Evolutionary conservation across 2,797 vertebrate species (phyloP), one percentile per base, ranked within the genome.

Genomic region (Chloroceryle inda): DNA sequence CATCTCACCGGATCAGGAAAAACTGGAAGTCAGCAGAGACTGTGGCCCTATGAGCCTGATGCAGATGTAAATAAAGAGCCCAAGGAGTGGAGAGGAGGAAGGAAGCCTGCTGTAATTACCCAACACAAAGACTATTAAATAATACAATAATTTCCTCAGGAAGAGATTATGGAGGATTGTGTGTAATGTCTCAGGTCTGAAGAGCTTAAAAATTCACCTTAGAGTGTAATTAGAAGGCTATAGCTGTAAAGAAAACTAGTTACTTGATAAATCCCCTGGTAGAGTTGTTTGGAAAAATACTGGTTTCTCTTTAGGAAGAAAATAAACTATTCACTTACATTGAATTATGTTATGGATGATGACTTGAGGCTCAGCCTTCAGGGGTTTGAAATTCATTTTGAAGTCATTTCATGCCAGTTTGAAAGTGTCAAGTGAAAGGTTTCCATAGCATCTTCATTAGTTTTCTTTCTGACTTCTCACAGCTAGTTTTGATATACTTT

Each of bases 161-260:
- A 97, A 95, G 77, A 93, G 88, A 95, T 95, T 97, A 96, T 38
- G 72, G 77, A 67, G 59, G 72, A 82, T 92, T 85, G 45, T 49
- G 27, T 71, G 47, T 75, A 62, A 90, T 23, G 44, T 86, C 72
- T 79, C 38, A 33, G 64, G 35, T 71, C 33, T 88, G 76, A 92
- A 86, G 71, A 85, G 31, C 80, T 92, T 96, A 92, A 92, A 89
- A 92, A 76, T 31, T 92, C 89, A 89, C 50, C 77, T 84, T 61
- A 52, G n/a, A 72, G 63, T 31, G 11, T 76, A 94, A 95, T 97
- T 94, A 77, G 80, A 76, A 84, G 44, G 27, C 62, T 79, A 24
- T 11, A 64, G 69, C 67, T 90, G 42, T 20, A 78, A 91, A 52
- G 33, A 75, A 31, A 86, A 84, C 82, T 5, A 3, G 5, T 72